Base-by-base conservation (phyloP, 2,113 vertebrate species). In the Anser cygnoides region DNA sequence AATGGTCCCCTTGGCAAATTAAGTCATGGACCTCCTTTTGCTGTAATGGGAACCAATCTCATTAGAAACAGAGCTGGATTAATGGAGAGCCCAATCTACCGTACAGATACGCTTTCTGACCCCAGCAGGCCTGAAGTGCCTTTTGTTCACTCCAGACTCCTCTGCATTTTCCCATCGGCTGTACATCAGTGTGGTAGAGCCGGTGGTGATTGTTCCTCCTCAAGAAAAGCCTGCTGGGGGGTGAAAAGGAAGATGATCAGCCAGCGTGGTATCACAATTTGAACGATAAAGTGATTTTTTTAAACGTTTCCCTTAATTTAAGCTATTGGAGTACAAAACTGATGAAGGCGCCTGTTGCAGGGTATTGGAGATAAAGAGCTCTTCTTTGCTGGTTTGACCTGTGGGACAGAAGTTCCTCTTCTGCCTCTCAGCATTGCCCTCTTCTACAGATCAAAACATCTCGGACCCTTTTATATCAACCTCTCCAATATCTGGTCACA, bases 41-140 rank as follows among this genome's bases (percentile, higher is more conserved):
- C 86, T n/a, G 19, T 86, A 96, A 92, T 94, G 95, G 83, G 95
- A 97, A 95, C 89, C 77, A 73, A 57, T 92, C 90, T 96, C 89
- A 89, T 96, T 94, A 96, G 93, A 94, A 97, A 92, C 52, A 68
- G 95, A 95, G 92, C 66, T 78, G 90, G 90, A 90, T 96, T 94
- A 96, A 93, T 25, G 61, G 59, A 50, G 89, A 84, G 72, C 43
- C 90, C 90, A 96, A 9, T 55, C 82, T 92, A 75, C 85, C 8
- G 0, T 88, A 58, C 31, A 54, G 93, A 93, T 31, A 49, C 1
- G 4, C 76, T 31, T 83, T 90, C 76, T 96, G 90, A 95, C 87
- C 94, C 85, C 94, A 95, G 92, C 87, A 92, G 85, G 79, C 72
- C 65, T 92, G 58, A 87, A 41, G 63, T 70, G 82, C 44, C 95